Base-by-base conservation (phyloP, 2,113 vertebrate species). In the Jaculus jaculus region DNA sequence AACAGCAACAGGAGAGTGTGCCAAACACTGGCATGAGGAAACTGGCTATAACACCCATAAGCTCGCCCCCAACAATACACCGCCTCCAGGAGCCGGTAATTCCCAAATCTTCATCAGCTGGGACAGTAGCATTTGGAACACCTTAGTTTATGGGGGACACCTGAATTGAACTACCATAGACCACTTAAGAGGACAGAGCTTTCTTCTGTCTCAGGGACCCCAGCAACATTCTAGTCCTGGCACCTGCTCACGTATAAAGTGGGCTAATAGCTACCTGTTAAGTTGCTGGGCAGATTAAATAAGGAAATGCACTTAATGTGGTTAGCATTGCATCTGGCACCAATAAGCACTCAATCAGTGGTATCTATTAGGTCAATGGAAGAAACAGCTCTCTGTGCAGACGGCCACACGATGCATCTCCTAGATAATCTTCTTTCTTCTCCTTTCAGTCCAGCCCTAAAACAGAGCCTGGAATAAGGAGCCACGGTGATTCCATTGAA, bases 231-330 rank as follows among this genome's bases (percentile, higher is more conserved):
- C 51, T 68, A 17, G 21, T 80, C 89, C 71, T 82, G 47, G 28
- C n/a, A 83, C 65, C 78, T 88, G 42, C 74, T 87, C 42, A 47
- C 78, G 30, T 90, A 23, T 87, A 84, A 91, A 89, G 85, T 23
- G 61, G 68, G 34, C 34, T 84, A 58, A 51, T 3, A 39, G 10
- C 6, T 85, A 21, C 69, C 32, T 47, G 23, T 24, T 60, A 39
- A 73, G 20, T 51, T 37, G 24, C 73, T 78, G 39, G 58, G 26
- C 47, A 78, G 21, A 79, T 77, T 68, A 83, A 73, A 86, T 28
- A 72, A 77, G 34, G 47, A 73, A 71, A 74, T 32, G 34, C 28
- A 51, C 63, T 58, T 32, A 78, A 11, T n/a, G 65, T 63, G 69
- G 4, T 81, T 60, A 58, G 23, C 42, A 65, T 3, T 42, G n/a